Evolutionary conservation across 2,113 vertebrate species (phyloP).

Genomic region (Sturnus vulgaris): DNA sequence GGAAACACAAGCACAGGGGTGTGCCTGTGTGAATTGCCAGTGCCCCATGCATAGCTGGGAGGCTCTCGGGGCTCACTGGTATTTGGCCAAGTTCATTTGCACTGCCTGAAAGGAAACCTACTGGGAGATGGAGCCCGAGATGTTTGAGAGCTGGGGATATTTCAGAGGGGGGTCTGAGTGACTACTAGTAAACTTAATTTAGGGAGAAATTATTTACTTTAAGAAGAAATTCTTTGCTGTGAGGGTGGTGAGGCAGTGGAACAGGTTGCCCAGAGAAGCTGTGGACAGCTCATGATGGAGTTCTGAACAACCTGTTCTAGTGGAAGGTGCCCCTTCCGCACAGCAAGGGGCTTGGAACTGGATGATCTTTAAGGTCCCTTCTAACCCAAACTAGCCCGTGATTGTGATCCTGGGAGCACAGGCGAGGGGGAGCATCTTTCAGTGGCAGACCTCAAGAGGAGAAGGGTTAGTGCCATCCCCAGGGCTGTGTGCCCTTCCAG

Average conservation of each 20-base stretch:
- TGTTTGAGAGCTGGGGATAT: neutral
- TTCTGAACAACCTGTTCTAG: neutral
- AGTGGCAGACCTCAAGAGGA: neutral
- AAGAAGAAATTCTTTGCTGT: neutral
- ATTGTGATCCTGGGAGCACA: neutral
- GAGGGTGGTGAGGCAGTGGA: neutral
- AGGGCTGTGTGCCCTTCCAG: fast-evolving
- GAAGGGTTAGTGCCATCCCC: neutral
- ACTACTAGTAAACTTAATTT: neutral
- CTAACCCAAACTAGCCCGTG: neutral
- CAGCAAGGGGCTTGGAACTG: neutral
- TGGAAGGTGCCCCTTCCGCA: neutral
- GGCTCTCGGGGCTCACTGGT: neutral
- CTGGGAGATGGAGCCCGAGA: neutral
- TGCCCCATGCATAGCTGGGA: constrained; percentile 16
- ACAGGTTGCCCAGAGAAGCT: neutral
- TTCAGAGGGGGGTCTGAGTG: fast-evolving
- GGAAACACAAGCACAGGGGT: constrained; percentile 33
- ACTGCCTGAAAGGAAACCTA: neutral
- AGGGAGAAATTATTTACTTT: neutral
- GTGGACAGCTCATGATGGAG: neutral
- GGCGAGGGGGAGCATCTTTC: neutral
- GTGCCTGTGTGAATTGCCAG: neutral
- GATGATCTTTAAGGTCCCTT: neutral
- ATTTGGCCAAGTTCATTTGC: neutral